Evolutionary conservation across 2,797 vertebrate genomes (phyloP), one percentile per base, ranked within the genome.

Genomic region (Microctenopoma lineatum): DNA sequence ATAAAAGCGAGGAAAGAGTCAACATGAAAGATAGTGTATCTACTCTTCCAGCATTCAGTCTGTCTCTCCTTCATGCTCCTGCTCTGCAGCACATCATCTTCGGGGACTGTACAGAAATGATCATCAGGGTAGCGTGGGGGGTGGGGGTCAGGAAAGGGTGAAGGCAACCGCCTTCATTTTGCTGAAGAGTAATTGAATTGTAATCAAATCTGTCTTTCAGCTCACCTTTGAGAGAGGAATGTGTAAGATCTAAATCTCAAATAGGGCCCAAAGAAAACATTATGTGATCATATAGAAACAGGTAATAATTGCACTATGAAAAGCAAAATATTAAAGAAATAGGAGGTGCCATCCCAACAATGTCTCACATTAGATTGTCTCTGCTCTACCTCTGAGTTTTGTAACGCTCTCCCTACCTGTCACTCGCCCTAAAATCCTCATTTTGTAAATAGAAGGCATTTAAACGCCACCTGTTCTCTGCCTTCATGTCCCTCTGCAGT

Each of bases 381-480:
- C 47, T 27, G 45, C 11, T 29, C 38, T 53, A 34, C 46, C 46
- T 32, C 46, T 18, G 25, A 18, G 18, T 66, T 61, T 42, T 34
- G 34, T 7, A 10, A 5, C 9, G 9, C 56, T 39, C 34, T 69
- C 18, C 25, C 41, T 73, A 41, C 32, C 7, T 29, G 34, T 48
- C 60, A 48, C 42, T 44, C 39, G 21, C 52, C 32, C 73, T 75
- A 32, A 74, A 79, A 60, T 65, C 25, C 66, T 79, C 44, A 44
- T 79, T 79, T 74, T 75, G 55, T 56, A 54, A 75, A 80, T 62
- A 70, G 58, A 46, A 50, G 36, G 61, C 61, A 57, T 81, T 81
- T 72, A 75, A 73, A 68, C 14, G 0, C 56, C 70, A 83, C 71
- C 75, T 78, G 70, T 68, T 73, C 70, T 42, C 63, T 59, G 59